Base-by-base conservation (phyloP, 2,888 invertebrate genomes). In the Melanostoma scalare region DNA sequence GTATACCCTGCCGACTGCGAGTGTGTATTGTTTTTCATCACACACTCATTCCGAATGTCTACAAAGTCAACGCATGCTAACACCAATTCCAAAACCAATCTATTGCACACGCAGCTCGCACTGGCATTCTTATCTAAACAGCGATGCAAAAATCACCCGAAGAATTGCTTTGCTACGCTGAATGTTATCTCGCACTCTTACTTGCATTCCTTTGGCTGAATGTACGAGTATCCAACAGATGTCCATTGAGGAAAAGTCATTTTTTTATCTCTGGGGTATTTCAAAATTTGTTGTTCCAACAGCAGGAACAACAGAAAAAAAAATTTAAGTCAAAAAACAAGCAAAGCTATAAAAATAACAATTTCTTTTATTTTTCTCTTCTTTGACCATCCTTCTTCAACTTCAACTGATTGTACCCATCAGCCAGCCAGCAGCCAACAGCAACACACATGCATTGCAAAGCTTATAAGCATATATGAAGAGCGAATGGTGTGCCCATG, bases 101-200 rank as follows among this genome's bases (percentile, higher is more conserved):
- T 53, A n/a, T 31, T 3, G 8, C 52, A n/a, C n/a, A 61, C 35
- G 36, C 61, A 63, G 36, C 48, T 50, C 9, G 30, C 8, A 33
- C 42, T 38, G 63, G 9, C 31, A 53, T 35, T 68, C 52, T 53
- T 46, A 65, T 65, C 52, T 58, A 52, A 67, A 36, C 52, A 10
- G 8, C 67, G 10, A 68, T 73, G 72, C 73, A 50, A 82, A 82
- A 60, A 58, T 73, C 38, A 0, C 20, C 20, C 20, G 20, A 20
- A 20, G 20, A 63, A 46, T 48, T 33, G 10, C 55, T 61, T 31
- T 5, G 36, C 6, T 31, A 63, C 40, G 40, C 46, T 53, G 53
- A 69, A 69, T 74, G 48, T 58, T 68, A 80, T 74, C 56, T 69
- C 68, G 71, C 58, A 75, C 69, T 80, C 65, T 69, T 75, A 82